Percentiles rank a stretch among this genome's conserved stretches.
These are phyloP conservation scores for Crypturellus tataupa DNA, from an alignment of 2,797 vertebrate species.

Conservation along the genomic window DNA sequence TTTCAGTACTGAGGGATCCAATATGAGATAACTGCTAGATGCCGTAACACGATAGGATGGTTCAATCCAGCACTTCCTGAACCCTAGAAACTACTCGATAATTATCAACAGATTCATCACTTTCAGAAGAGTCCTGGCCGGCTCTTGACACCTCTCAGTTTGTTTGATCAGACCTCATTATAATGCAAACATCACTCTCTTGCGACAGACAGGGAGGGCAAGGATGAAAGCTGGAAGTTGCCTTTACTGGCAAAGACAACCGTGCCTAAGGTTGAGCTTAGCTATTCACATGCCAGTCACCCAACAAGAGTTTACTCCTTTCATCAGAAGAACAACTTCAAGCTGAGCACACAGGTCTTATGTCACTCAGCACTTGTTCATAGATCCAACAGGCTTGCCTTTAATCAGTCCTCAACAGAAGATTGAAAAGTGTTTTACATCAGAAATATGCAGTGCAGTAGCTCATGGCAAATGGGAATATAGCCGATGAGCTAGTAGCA, in stretches of 20 bases:
- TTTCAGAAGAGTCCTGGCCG: background rate
- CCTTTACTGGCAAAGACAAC: background rate
- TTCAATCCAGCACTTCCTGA: rapidly evolving
- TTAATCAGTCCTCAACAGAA: background rate
- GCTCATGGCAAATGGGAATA: background rate
- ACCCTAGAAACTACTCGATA: background rate
- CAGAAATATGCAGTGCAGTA: background rate
- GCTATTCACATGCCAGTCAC: background rate
- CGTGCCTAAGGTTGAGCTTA: background rate
- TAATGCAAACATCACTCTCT: background rate
- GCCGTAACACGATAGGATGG: background rate
- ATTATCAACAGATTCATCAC: background rate
- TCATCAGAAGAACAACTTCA: background rate
- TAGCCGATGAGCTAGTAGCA: background rate
- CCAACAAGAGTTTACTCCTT: background rate
- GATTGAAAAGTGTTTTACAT: background rate
- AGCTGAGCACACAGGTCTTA: background rate
- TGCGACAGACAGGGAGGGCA: background rate
- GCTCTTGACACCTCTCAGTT: background rate
- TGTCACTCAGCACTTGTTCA: background rate
- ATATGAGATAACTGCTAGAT: background rate
- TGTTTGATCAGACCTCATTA: background rate
- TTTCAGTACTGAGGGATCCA: background rate
- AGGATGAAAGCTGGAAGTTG: background rate
- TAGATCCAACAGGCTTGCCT: background rate